Percentiles rank a stretch among this genome's conserved stretches.
phyloP scores from a whole-genome alignment of 2,888 invertebrate genomes.

The Neoaliturus tenellus region DNA sequence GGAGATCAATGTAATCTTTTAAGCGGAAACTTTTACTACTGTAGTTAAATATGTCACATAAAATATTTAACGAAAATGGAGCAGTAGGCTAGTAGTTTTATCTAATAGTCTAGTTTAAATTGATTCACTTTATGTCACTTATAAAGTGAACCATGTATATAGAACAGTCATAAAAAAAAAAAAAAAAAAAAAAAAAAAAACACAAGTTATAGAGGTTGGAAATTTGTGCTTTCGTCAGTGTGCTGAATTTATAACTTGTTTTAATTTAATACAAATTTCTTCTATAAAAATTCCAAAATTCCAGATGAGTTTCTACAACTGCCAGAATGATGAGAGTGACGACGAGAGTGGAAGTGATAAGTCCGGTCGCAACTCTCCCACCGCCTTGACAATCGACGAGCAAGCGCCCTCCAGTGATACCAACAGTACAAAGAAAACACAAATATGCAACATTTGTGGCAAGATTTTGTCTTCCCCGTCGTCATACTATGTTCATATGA shows the following conservation, averaged over 20 bases:
- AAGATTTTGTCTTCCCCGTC: constrained; percentile 86
- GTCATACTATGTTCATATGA: constrained; percentile 90
- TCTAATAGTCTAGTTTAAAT: no score
- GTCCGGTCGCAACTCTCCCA: constrained; percentile 18
- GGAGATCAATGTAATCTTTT: no score
- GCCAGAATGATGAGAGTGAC: constrained; percentile 42
- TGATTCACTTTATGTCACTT: no score
- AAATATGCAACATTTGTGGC: constrained; percentile 87
- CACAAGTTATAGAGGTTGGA: neutral
- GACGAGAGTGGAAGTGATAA: constrained; percentile 46
- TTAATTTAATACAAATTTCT: neutral
- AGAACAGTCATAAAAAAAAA: no score
- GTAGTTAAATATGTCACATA: no score
- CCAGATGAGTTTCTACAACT: constrained; percentile 49
- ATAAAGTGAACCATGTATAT: no score
- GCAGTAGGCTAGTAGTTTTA: no score
- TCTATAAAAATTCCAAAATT: neutral
- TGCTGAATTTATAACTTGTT: no score
- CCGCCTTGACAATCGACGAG: constrained; percentile 34
- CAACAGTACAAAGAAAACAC: constrained; percentile 72
- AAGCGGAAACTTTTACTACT: no score
- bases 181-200: no score
- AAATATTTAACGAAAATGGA: no score
- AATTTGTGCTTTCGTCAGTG: neutral
- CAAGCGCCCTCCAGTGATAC: constrained; percentile 26